phyloP scores from a whole-genome alignment of 2,113 vertebrate genomes.

The Callopanchax toddi region DNA sequence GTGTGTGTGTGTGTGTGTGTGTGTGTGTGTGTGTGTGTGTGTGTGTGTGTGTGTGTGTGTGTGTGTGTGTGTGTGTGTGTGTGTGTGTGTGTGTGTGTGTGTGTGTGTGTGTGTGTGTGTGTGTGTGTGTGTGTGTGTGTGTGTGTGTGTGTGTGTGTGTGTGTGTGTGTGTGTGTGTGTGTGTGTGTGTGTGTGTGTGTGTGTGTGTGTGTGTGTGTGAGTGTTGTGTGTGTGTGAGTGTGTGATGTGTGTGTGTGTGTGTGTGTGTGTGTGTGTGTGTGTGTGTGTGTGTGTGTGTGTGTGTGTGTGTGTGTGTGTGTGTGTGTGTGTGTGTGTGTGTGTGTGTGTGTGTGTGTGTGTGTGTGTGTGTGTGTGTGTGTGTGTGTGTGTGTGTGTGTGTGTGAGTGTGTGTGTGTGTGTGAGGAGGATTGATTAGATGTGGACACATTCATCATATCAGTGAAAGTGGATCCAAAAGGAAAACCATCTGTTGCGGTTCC shows the following conservation, averaged over 20 bases:
- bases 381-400: neutral
- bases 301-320: conserved; percentile 5
- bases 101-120: conserved; percentile 5
- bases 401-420: conserved; percentile 5
- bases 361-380: conserved; percentile 5
- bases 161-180: conserved; percentile 5
- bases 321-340: conserved; percentile 5
- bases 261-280: conserved; percentile 5
- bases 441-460: conserved; percentile 42
- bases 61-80: conserved; percentile 5
- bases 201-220: too few species aligned
- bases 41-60: conserved; percentile 5
- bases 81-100: conserved; percentile 5
- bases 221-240: too few species aligned
- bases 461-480: conserved; percentile 39
- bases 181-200: conserved; percentile 5
- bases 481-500: conserved; percentile 22
- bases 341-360: conserved; percentile 5
- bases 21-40: conserved; percentile 5
- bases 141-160: conserved; percentile 5
- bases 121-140: conserved; percentile 5
- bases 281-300: conserved; percentile 5
- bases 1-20: conserved; percentile 5
- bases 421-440: conserved; percentile 52
- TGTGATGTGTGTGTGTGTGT: conserved; percentile 16